Conservation (phyloP, 37 sponge, comb jelly and placozoan species). For the Hexactinellida sp. region DNA sequence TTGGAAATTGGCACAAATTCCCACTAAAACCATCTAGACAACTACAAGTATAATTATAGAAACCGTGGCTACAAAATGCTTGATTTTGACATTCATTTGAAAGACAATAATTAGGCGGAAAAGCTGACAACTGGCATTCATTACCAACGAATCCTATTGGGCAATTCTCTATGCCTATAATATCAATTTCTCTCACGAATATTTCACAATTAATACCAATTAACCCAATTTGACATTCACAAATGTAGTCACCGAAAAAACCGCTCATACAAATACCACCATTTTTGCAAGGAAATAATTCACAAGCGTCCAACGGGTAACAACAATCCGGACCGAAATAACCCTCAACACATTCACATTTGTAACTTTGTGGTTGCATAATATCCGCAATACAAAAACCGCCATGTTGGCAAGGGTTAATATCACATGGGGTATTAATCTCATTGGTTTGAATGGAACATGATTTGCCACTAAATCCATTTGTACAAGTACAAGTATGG, state of each 20-base stretch:
- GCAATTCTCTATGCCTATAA: conserved; percentile 50
- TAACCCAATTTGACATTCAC: conserved; percentile 31
- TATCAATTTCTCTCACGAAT: conserved; percentile 19
- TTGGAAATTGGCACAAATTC: not conserved
- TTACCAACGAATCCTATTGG: conserved; percentile 22
- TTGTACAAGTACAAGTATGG: conserved; percentile 38
- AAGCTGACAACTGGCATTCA: conserved; percentile 26
- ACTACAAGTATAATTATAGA: conserved; percentile 32
- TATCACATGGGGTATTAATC: conserved; percentile 27
- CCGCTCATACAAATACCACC: conserved; percentile 39
- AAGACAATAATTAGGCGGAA: conserved; percentile 32
- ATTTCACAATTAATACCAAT: conserved; percentile 36
- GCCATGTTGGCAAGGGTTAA: conserved; percentile 58
- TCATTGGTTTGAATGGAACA: conserved; percentile 17
- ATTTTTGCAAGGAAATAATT: conserved; percentile 42
- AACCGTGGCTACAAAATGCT: conserved; percentile 31
- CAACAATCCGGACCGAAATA: conserved; percentile 53
- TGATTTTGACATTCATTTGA: not conserved
- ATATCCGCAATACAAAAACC: conserved; percentile 31
- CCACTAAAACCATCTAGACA: conserved; percentile 27
- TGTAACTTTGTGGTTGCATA: not conserved
- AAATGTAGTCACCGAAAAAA: conserved; percentile 42
- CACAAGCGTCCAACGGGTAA: conserved; percentile 51
- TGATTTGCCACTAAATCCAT: conserved; percentile 23
- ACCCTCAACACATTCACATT: conserved; percentile 47